Base-by-base conservation (phyloP, 2,113 vertebrate species). In the Macaca nemestrina region DNA sequence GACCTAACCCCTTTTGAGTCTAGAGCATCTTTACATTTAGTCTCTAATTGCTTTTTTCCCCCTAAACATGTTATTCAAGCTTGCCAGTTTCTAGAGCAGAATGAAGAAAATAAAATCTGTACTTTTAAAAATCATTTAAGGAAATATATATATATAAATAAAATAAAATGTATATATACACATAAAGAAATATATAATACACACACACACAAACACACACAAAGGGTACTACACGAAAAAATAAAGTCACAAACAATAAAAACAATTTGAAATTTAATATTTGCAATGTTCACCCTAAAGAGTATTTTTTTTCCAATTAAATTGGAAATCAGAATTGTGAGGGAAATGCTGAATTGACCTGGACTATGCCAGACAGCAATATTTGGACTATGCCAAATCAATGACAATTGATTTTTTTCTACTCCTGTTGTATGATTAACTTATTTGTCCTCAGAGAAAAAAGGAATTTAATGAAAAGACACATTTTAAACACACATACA, bases 361-460 rank as follows among this genome's bases (percentile, higher is more conserved):
- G 38, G 20, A 57, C 14, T 91, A 18, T 43, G 43, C 18, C 61
- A 64, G 13, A 13, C 6, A 64, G 30, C 12, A 64, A 64, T 64
- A 64, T 32, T 64, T 32, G 30, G 12, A 64, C 61, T 64, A 64
- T 64, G 61, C 12, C 61, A 64, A 64, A 64, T 64, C 61, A 14
- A 32, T 18, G 84, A 38, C 48, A n/a, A 89, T 38, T 86, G 67
- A 82, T 67, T 45, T 86, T 92, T 70, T 78, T 38, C 32, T 57
- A 22, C 8, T 57, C 38, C 72, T 73, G 40, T 86, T 83, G 20
- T 88, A 13, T 55, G 87, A 89, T 84, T 96, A 68, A 52, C 88
- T 91, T 87, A 92, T 95, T 45, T 95, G 59, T 64, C 48, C 45
- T 79, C n/a, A 84, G 43, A 78, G 92, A 88, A 68, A 72, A 91